A percentile compares a stretch with the other conserved stretches of the same genome.
Conservation (phyloP, 2,113 vertebrate genomes). For the Bos javanicus region DNA sequence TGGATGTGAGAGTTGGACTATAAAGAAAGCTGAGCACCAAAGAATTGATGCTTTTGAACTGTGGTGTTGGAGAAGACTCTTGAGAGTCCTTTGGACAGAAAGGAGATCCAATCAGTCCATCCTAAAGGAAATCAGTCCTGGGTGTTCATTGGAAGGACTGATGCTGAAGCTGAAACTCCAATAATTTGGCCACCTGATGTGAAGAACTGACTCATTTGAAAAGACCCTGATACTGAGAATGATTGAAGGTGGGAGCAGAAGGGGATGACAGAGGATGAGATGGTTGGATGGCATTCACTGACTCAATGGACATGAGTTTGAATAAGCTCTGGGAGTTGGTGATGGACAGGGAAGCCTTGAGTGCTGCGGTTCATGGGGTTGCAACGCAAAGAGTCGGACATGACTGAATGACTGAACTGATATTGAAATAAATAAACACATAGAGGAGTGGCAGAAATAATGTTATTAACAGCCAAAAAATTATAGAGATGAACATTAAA, state of each 20-base stretch:
- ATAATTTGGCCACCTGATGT: not conserved
- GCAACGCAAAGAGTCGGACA: not conserved
- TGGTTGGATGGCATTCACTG: not conserved
- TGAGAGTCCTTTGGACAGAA: not conserved
- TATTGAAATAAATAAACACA: not conserved
- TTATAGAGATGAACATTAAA: not conserved
- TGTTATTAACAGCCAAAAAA: slow-evolving; percentile 34
- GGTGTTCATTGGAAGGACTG: not conserved
- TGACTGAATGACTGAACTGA: not conserved
- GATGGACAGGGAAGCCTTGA: not conserved
- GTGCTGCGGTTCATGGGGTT: not conserved
- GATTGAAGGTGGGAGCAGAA: not conserved
- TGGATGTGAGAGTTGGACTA: not conserved
- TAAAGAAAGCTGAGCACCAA: not conserved
- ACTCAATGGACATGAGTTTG: not conserved
- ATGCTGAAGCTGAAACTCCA: not conserved
- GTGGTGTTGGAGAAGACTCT: not conserved
- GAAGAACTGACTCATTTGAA: not conserved
- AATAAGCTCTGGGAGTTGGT: not conserved
- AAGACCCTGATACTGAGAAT: not conserved
- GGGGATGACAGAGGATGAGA: not conserved
- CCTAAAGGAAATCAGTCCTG: not conserved
- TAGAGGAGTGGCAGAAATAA: not conserved
- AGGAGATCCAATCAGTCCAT: not conserved
- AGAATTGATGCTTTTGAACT: not conserved